A percentile compares a stretch with the other conserved stretches of the same genome.
Conservation (phyloP, 2,113 vertebrate genomes). For the Crotalus tigris region DNA sequence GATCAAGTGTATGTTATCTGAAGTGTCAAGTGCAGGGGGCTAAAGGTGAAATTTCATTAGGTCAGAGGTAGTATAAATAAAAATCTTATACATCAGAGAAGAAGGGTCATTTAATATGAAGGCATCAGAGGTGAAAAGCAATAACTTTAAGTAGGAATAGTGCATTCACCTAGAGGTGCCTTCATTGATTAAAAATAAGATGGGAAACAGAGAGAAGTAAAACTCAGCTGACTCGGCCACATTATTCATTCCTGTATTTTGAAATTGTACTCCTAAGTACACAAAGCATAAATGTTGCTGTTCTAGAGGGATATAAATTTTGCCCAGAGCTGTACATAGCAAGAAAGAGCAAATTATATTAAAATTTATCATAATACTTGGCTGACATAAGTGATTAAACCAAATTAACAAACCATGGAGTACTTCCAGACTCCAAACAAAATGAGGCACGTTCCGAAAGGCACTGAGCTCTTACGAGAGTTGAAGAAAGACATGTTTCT, state of each 20-base stretch:
- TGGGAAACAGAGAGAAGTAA: constrained; percentile 36
- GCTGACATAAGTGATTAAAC: neutral
- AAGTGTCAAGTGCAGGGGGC: constrained; percentile 70
- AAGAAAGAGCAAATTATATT: neutral
- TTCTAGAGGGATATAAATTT: neutral
- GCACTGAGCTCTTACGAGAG: no score
- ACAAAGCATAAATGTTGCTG: neutral
- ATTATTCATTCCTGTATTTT: neutral
- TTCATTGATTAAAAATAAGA: constrained; percentile 66
- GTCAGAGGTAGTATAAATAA: constrained; percentile 79
- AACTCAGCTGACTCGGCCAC: neutral
- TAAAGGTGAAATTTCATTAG: constrained; percentile 80
- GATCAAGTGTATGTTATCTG: constrained; percentile 72
- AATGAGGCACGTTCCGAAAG: neutral
- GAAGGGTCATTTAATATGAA: constrained; percentile 69
- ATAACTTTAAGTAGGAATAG: constrained; percentile 79
- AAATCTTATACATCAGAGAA: constrained; percentile 70
- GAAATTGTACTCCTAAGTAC: neutral
- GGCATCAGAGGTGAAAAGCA: constrained; percentile 80
- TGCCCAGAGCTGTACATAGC: neutral
- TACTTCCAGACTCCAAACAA: neutral
- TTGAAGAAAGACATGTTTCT: neutral
- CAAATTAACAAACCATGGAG: neutral
- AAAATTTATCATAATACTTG: neutral
- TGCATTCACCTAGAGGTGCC: constrained; percentile 55